phyloP scores from a whole-genome alignment of 2,113 vertebrate species.

The Buteo buteo region DNA sequence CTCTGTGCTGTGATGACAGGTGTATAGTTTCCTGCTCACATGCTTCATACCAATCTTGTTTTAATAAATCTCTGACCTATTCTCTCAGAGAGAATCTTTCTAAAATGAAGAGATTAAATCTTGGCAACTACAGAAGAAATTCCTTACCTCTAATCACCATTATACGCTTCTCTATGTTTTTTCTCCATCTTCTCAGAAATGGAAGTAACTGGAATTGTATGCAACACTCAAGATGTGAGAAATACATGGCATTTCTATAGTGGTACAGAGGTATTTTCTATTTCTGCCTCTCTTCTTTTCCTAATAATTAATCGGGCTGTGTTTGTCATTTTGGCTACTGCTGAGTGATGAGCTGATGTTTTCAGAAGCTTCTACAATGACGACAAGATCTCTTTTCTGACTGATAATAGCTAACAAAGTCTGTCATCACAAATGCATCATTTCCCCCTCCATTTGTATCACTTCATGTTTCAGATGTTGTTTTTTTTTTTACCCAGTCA shows the following conservation, averaged over 20 bases:
- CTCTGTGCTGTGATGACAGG: neutral
- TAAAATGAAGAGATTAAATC: neutral
- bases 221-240: neutral
- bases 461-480: neutral
- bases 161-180: neutral
- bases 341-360: neutral
- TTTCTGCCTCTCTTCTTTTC: neutral
- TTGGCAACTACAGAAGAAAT: neutral
- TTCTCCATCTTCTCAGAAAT: neutral
- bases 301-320: neutral
- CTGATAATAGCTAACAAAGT: neutral
- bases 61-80: neutral
- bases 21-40: neutral
- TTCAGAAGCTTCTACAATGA: neutral
- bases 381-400: neutral
- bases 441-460: neutral
- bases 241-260: neutral
- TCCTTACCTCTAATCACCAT: neutral
- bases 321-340: neutral
- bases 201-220: neutral
- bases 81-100: neutral
- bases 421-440: neutral
- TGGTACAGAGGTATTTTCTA: neutral
- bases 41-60: neutral
- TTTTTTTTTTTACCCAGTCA: neutral